Evolutionary conservation across 1,140 invertebrate species (phyloP).

Genomic region (Hydropsyche tenuis): DNA sequence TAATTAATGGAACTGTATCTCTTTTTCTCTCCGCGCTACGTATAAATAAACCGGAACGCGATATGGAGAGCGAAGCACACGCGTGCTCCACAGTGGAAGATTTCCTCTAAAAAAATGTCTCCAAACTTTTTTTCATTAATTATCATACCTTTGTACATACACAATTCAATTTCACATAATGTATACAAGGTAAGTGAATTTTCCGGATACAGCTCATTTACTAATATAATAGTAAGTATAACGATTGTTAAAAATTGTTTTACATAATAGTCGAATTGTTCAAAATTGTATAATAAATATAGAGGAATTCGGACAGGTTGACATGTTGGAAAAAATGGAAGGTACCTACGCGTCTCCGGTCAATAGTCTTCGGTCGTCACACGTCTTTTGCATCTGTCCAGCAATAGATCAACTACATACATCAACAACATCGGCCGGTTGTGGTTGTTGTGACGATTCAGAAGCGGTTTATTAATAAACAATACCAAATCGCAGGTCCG

Average conservation of each 20-base stretch:
- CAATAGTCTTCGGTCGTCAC: slow-evolving; percentile 6
- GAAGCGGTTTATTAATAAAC: slow-evolving; percentile 39
- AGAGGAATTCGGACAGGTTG: not conserved
- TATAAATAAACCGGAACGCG: slow-evolving; percentile 38
- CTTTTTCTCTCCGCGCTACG: not conserved
- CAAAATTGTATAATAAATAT: not conserved
- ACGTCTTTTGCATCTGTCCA: slow-evolving; percentile 26
- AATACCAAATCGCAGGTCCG: slow-evolving; percentile 33
- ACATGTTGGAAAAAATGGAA: not conserved
- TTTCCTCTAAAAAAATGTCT: too few species aligned
- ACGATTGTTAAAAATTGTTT: too few species aligned
- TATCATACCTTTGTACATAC: too few species aligned
- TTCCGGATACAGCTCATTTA: too few species aligned
- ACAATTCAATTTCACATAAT: too few species aligned
- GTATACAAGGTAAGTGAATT: too few species aligned
- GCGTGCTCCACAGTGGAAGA: not conserved
- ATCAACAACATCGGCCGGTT: not conserved
- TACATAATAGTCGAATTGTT: too few species aligned
- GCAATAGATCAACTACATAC: slow-evolving; percentile 13
- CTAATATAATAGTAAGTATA: too few species aligned
- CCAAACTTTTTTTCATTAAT: too few species aligned
- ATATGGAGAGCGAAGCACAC: not conserved
- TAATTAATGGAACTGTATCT: slow-evolving; percentile 36
- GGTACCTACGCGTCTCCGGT: slow-evolving; percentile 4
- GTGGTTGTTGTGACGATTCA: slow-evolving; percentile 36